Base-by-base conservation (phyloP, 2,113 vertebrate species). In the Scophthalmus maximus region DNA sequence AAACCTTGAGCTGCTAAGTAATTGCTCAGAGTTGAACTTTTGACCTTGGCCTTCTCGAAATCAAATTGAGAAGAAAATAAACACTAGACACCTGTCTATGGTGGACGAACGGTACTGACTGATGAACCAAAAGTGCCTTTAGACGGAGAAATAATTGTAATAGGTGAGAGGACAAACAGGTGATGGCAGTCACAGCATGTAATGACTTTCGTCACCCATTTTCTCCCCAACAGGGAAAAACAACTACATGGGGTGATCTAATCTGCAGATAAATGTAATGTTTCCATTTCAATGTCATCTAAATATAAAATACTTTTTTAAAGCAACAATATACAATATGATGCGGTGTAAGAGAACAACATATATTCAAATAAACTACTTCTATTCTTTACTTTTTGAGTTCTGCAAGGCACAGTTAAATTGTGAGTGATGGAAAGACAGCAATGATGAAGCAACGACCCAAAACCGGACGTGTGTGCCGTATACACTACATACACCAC, bases 1-100 rank as follows among this genome's bases (percentile, higher is more conserved):
- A 80, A 83, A 70, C 72, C 63, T 71, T 87, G 79, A 79, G 55
- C 77, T 76, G 76, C 69, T 77, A 85, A 79, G 76, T 87, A 86
- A 85, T 86, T 89, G 81, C 67, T 71, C 69, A 58, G 22, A 36
- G 56, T 57, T 84, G 57, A 85, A 83, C 84, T 86, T 82, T 47
- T 88, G 79, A 63, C 76, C 75, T 67, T 9, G 36, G 17, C 44
- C 44, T 22, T 32, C 65, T 62, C 30, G 40, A 68, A 71, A 68
- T 84, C 66, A 56, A 82, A 72, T 22, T 36, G 55, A 58, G 38
- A 79, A 58, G 57, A 83, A 84, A 85, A 85, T 61, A 85, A 86
- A 78, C 62, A 82, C 23, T 23, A 32, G 26, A 76, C 85, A 89
- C 75, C 86, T 86, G 82, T 79, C 60, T 32, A 53, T 22, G 25